Base-by-base conservation (phyloP, 92 coral and sea anemone species). In the Porites evermanni region DNA sequence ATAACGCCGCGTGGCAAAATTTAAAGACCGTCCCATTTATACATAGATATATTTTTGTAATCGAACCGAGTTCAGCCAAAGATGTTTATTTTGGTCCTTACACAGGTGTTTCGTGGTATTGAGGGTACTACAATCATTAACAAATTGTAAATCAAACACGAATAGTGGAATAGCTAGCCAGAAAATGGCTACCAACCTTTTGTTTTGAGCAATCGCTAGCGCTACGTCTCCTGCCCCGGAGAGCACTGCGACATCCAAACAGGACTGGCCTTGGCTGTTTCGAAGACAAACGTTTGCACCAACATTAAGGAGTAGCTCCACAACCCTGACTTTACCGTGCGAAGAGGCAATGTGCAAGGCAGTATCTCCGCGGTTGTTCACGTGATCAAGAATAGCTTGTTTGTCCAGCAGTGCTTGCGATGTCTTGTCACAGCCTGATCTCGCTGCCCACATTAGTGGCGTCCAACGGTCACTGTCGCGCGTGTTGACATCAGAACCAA, bases 371-470 rank as follows among this genome's bases (percentile, higher is more conserved):
- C 64, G 53, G 85, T 61, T 75, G 91, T 92, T 85, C 58, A 53
- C 64, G 9, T 72, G 72, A 75, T 89, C 86, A 18, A 92, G 75
- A 53, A 56, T 67, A 50, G 89, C 92, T 71, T 86, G 72, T 20
- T 74, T 82, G 13, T 82, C 89, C 16, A 91, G 84, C 12, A 91
- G 79, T 21, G 79, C 84, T 64, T 79, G 70, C 74, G 77, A 64
- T 38, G 95, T 94, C 66, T 85, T 91, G 6, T 70, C 58, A 85
- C 90, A 87, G 14, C 98, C 94, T 64, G 90, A 89, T 79, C 91
- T 94, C 10, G 93, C 87, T 8, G 98, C 98, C 92, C 90, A 90
- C 98, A 94, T 94, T 59, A 94, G 68, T 18, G 98, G 98, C 51
- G 98, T 92, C 92, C 95, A 87, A 91, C 95, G 95, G 83, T 90